Evolutionary conservation across 1,140 invertebrate genomes (phyloP).

Genomic region (Drosophila sturtevanti): DNA sequence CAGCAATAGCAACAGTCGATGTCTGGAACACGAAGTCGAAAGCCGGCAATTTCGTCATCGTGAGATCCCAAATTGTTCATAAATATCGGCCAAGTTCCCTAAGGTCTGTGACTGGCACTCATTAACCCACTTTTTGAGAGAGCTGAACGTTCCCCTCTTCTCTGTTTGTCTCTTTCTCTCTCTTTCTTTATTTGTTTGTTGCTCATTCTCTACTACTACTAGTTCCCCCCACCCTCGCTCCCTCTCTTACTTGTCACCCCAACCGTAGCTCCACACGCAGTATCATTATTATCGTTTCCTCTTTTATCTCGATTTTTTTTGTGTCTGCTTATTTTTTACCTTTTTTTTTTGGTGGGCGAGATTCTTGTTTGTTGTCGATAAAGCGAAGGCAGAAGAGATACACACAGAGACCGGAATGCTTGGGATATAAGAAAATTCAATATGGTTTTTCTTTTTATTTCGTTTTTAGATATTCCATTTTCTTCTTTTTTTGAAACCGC

Average conservation of each 20-base stretch:
- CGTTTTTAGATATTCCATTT: neutral
- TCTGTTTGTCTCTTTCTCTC: neutral
- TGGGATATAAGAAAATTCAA: neutral
- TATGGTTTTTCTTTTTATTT: too few relatives aligned
- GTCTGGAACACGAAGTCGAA: slow-evolving; percentile 2
- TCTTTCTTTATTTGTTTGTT: slow-evolving; percentile 42
- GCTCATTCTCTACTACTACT: neutral
- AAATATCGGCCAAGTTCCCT: slow-evolving; percentile 53
- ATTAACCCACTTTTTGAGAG: slow-evolving; percentile 42
- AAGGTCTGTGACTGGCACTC: slow-evolving; percentile 17
- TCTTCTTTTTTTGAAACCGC: neutral
- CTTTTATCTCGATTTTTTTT: slow-evolving; percentile 28
- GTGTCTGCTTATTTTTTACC: slow-evolving; percentile 1
- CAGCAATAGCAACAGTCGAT: slow-evolving; percentile 26
- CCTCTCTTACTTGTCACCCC: too few relatives aligned
- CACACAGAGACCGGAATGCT: neutral
- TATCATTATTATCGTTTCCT: slow-evolving; percentile 34
- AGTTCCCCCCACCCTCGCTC: neutral
- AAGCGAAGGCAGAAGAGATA: neutral
- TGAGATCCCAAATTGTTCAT: slow-evolving; percentile 17
- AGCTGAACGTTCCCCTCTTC: neutral
- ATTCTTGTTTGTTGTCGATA: slow-evolving; percentile 22
- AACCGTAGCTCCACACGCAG: slow-evolving; percentile 16
- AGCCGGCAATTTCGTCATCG: slow-evolving; percentile 15
- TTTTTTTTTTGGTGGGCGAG: slow-evolving; percentile 11